These are phyloP conservation scores for Channa maculata DNA, from an alignment of 2,113 vertebrate genomes.

Conservation along the genomic window DNA sequence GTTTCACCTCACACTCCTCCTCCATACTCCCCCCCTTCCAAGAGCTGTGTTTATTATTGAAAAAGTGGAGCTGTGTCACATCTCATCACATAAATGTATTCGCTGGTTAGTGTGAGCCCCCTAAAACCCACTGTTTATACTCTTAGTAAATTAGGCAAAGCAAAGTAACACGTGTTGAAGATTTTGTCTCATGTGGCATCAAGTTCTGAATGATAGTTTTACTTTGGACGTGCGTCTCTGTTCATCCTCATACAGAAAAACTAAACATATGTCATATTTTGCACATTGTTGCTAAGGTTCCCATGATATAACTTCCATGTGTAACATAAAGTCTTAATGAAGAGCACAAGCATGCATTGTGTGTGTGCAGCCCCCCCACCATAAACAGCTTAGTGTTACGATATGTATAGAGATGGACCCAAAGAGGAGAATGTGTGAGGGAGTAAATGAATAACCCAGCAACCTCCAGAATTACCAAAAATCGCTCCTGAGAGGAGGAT, in stretches of 20 bases:
- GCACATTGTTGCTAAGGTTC: constrained; percentile 8
- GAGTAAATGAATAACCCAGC: no score
- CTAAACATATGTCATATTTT: constrained; percentile 7
- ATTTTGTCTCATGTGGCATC: neutral
- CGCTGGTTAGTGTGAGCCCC: neutral
- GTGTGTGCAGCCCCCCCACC: constrained; percentile 38
- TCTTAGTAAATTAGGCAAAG: constrained; percentile 33
- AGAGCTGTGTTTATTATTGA: constrained; percentile 48
- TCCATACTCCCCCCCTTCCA: constrained; percentile 21
- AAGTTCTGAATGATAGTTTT: constrained; percentile 3
- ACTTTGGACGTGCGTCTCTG: constrained; percentile 1
- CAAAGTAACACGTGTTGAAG: constrained; percentile 12
- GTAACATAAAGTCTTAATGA: constrained; percentile 53
- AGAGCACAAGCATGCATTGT: constrained; percentile 64
- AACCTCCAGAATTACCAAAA: no score
- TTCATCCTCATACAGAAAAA: constrained; percentile 3
- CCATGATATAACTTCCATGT: constrained; percentile 56
- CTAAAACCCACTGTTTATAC: constrained; percentile 3
- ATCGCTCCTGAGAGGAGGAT: no score
- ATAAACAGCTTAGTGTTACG: constrained; percentile 31
- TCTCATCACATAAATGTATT: constrained; percentile 2
- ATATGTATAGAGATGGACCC: no score
- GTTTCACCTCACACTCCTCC: no score
- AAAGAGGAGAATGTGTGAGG: no score
- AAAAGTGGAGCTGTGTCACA: neutral